These are phyloP conservation scores for Busseola fusca DNA, from an alignment of 2,888 invertebrate species.

Conservation along the genomic window DNA sequence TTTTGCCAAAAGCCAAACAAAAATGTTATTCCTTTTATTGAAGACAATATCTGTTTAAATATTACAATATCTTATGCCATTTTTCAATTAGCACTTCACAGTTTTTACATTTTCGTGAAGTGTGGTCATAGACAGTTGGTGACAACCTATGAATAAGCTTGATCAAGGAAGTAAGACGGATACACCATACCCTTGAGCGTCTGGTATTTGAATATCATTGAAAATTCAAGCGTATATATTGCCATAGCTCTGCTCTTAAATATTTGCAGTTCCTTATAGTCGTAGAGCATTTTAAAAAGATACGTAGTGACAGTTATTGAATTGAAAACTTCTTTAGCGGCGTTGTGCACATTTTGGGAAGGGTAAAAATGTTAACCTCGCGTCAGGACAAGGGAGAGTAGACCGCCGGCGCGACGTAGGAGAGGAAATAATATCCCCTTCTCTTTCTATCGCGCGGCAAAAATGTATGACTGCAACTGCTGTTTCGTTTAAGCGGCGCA, in stretches of 20 bases:
- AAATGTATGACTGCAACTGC: no score
- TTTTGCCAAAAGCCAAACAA: not conserved
- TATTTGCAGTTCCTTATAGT: not conserved
- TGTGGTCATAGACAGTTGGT: not conserved
- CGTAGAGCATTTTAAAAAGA: no score
- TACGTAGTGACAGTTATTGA: no score
- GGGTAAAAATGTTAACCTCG: no score
- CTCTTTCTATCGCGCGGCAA: no score
- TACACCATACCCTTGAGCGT: not conserved
- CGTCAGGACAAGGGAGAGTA: no score
- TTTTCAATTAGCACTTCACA: not conserved
- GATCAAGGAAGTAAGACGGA: not conserved
- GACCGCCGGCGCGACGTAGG: no score
- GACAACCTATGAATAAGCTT: not conserved
- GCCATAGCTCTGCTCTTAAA: not conserved
- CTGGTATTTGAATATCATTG: constrained; percentile 2
- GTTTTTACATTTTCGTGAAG: not conserved
- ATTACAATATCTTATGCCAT: not conserved
- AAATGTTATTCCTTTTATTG: not conserved
- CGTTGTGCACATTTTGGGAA: no score
- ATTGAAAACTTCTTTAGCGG: no score
- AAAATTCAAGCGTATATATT: not conserved
- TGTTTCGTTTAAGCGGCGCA: no score
- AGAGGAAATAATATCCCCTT: no score
- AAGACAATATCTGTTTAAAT: not conserved